Conservation (phyloP, 2,888 invertebrate species). For the Heliconius erato region DNA sequence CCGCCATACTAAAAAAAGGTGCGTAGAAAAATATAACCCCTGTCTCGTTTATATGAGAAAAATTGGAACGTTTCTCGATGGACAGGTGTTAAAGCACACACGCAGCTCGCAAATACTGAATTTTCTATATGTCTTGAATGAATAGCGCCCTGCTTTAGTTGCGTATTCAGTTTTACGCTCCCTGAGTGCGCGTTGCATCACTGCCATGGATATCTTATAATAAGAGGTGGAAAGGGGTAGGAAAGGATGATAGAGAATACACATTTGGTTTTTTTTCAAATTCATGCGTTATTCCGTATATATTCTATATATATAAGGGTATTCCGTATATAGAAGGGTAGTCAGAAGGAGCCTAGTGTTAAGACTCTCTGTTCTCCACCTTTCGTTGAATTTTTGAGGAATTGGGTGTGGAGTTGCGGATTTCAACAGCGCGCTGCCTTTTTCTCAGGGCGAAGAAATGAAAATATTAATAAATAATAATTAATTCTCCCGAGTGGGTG, state of each 20-base stretch:
- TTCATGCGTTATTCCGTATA: background rate
- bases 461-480: no score
- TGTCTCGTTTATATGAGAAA: background rate
- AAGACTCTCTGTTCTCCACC: no score
- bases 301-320: background rate
- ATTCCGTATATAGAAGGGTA: background rate
- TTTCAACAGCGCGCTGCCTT: no score
- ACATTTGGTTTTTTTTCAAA: no score
- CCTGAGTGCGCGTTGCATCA: constrained; percentile 55
- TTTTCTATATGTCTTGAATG: constrained; percentile 55
- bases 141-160: constrained; percentile 53
- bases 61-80: background rate
- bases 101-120: constrained; percentile 51
- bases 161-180: constrained; percentile 61
- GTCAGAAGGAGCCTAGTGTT: background rate
- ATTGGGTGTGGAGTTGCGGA: no score
- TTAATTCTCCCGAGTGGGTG: no score
- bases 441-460: no score
- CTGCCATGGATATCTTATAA: constrained; percentile 53
- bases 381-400: no score
- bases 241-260: no score
- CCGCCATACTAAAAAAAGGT: background rate
- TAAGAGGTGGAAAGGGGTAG: background rate
- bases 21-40: background rate
- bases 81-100: constrained; percentile 57